These are phyloP conservation scores for Gymnothorax javanicus DNA, from an alignment of 2,797 vertebrate species.

Conservation along the genomic window DNA sequence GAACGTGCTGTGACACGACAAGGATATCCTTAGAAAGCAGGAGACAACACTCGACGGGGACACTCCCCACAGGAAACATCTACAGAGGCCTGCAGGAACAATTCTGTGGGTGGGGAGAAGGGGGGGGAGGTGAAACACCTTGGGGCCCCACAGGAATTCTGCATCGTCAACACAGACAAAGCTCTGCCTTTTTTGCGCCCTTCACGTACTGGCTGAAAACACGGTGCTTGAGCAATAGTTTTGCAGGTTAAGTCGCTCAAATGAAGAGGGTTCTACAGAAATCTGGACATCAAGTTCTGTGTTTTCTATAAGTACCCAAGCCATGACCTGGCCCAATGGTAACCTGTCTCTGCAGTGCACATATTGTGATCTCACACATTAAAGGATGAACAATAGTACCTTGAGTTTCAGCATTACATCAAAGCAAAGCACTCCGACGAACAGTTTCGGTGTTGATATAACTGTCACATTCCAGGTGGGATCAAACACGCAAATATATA, in stretches of 20 bases:
- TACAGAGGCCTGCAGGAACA: background rate
- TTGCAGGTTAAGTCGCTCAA: background rate
- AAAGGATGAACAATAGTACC: too few species aligned
- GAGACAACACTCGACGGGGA: background rate
- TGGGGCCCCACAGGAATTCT: slow-evolving; percentile 19
- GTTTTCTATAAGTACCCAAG: too few species aligned
- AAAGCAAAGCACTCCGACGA: background rate
- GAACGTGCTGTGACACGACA: background rate
- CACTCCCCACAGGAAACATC: background rate
- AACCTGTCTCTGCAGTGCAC: background rate
- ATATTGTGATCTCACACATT: background rate
- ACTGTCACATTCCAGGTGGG: too few species aligned
- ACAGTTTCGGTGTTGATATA: too few species aligned
- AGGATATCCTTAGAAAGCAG: background rate
- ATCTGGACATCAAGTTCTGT: background rate
- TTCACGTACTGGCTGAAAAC: background rate
- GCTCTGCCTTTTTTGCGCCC: background rate
- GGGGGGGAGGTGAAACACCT: background rate
- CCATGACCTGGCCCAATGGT: background rate
- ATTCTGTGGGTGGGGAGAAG: background rate
- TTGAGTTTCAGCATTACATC: background rate
- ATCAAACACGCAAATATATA: too few species aligned
- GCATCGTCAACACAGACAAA: slow-evolving; percentile 17
- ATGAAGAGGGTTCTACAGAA: background rate
- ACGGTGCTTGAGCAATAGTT: background rate